phyloP scores from a whole-genome alignment of 1,140 invertebrate genomes.

The Reticulitermes speratus region DNA sequence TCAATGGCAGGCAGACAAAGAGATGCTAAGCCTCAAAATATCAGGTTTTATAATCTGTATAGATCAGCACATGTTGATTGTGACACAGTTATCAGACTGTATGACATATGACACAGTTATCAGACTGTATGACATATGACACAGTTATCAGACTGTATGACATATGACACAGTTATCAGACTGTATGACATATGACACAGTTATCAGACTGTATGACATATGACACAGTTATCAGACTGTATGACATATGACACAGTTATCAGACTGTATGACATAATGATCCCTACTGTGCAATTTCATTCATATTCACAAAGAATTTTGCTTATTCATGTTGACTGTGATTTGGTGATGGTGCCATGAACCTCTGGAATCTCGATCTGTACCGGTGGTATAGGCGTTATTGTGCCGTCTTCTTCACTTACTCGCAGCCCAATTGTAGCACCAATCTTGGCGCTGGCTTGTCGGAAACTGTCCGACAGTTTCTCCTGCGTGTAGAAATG shows the following conservation, averaged over 20 bases:
- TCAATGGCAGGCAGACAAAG: background rate
- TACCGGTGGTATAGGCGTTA: slow-evolving; percentile 30
- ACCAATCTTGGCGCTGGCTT: slow-evolving; percentile 81
- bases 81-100: no score
- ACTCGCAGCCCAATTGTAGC: slow-evolving; percentile 80
- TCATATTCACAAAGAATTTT: background rate
- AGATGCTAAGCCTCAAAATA: background rate
- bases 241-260: no score
- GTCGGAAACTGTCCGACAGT: slow-evolving; percentile 77
- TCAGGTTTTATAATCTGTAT: background rate
- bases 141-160: no score
- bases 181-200: no score
- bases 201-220: no score
- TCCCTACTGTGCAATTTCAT: background rate
- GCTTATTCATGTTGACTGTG: background rate
- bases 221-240: no score
- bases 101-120: no score
- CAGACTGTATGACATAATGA: no score
- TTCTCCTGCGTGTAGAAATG: slow-evolving; percentile 52
- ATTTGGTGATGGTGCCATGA: background rate
- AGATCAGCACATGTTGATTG: no score
- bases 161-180: no score
- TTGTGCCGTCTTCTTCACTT: slow-evolving; percentile 61
- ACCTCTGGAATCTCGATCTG: slow-evolving; percentile 22
- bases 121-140: no score